A percentile compares a stretch with the other conserved stretches of the same genome.
Evolutionary conservation across 1,140 invertebrate species (phyloP).

Genomic region (Sarcophaga peregrina): DNA sequence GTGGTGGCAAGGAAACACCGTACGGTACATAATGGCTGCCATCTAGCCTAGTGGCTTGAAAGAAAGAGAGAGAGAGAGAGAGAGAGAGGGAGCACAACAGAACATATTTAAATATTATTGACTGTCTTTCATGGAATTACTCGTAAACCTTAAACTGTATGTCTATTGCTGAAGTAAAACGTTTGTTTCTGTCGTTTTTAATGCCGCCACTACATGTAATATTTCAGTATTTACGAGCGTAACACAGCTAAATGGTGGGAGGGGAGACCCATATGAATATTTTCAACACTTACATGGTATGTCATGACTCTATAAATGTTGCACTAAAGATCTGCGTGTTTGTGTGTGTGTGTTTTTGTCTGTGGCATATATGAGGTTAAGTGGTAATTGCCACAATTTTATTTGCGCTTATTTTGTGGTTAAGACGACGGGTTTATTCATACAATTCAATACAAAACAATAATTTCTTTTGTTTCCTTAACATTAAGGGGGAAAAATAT

Average conservation of each 20-base stretch:
- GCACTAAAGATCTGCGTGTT: no score
- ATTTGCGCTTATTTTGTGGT: slow-evolving; percentile 40
- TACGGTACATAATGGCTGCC: no score
- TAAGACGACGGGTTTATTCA: slow-evolving; percentile 20
- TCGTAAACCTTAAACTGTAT: no score
- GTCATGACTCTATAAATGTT: no score
- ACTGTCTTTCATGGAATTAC: not conserved
- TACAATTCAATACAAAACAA: slow-evolving; percentile 28
- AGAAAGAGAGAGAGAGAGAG: no score
- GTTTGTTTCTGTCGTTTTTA: not conserved
- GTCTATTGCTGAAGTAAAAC: no score
- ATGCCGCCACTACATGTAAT: not conserved
- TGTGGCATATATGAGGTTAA: slow-evolving; percentile 37
- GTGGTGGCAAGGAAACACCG: no score
- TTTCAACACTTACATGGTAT: not conserved
- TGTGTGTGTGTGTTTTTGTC: not conserved
- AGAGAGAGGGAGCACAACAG: no score
- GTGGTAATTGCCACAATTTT: slow-evolving; percentile 42
- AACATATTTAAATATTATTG: not conserved
- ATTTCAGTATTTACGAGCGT: slow-evolving; percentile 5
- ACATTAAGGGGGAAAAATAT: not conserved
- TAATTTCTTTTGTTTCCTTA: not conserved
- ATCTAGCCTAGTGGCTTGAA: no score
- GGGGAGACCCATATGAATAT: not conserved
- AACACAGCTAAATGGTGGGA: not conserved